Conservation (phyloP, 2,888 invertebrate species). For the Gnatocerus cornutus region DNA sequence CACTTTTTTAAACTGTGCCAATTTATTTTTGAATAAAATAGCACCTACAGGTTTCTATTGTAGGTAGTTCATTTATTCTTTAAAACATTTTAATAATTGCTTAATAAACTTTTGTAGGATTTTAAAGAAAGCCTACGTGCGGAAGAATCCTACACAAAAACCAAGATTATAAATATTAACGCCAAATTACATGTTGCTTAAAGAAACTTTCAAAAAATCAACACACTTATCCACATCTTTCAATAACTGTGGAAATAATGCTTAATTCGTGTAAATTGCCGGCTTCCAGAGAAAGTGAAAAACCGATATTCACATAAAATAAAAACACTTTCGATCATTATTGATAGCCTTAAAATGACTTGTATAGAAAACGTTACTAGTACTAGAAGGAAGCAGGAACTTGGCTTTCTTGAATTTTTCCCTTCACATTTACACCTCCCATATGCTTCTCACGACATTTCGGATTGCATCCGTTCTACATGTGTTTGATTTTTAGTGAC, state of each 20-base stretch:
- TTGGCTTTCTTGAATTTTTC: too few species aligned
- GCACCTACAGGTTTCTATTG: neutral
- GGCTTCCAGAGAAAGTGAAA: too few species aligned
- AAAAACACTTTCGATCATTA: too few species aligned
- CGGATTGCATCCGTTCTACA: constrained; percentile 24
- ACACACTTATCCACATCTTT: neutral
- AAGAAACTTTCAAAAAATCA: neutral
- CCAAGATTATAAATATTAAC: neutral
- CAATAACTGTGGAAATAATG: neutral
- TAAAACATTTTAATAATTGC: constrained; percentile 6
- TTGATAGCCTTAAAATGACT: too few species aligned
- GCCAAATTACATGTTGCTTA: neutral
- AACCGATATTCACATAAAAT: too few species aligned
- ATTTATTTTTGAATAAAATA: neutral
- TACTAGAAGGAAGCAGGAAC: too few species aligned
- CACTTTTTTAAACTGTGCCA: too few species aligned
- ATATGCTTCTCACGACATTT: neutral
- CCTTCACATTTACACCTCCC: constrained; percentile 11
- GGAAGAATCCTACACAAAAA: constrained; percentile 1
- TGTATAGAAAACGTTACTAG: too few species aligned
- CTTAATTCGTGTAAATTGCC: too few species aligned
- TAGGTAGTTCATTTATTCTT: constrained; percentile 7
- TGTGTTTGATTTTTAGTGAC: neutral
- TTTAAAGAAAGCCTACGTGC: neutral
- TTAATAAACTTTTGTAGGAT: constrained; percentile 14